Percentiles rank a stretch among this genome's conserved stretches.
Evolutionary conservation across 2,797 vertebrate species (phyloP).

Genomic region (Macrochelys suwanniensis): DNA sequence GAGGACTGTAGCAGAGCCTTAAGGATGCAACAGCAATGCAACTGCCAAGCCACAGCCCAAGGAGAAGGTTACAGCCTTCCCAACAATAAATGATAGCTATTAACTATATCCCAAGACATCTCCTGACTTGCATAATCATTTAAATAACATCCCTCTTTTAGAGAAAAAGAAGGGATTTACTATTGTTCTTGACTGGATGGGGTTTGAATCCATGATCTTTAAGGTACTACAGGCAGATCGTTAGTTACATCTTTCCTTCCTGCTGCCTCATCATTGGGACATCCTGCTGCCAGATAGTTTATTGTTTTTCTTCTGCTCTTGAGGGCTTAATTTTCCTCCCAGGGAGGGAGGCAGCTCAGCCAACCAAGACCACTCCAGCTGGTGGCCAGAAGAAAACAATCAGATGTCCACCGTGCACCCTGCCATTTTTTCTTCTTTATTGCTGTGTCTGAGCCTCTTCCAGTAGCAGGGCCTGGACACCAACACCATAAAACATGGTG

Average conservation of each 20-base stretch:
- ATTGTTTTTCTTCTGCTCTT: neutral
- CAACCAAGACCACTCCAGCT: neutral
- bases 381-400: neutral
- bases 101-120: neutral
- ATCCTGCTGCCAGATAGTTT: neutral
- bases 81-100: neutral
- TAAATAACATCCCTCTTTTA: neutral
- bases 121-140: neutral
- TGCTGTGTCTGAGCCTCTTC: neutral
- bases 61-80: neutral
- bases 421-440: neutral
- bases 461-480: neutral
- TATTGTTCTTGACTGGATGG: neutral
- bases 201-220: neutral
- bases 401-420: neutral
- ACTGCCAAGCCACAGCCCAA: neutral
- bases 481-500: neutral
- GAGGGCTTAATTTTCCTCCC: neutral
- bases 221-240: neutral
- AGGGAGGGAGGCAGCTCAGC: neutral
- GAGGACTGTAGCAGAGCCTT: neutral
- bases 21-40: neutral
- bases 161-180: neutral
- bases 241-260: neutral
- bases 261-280: neutral